Evolutionary conservation across 2,113 vertebrate species (phyloP).

Genomic region (Notiomystis cincta): DNA sequence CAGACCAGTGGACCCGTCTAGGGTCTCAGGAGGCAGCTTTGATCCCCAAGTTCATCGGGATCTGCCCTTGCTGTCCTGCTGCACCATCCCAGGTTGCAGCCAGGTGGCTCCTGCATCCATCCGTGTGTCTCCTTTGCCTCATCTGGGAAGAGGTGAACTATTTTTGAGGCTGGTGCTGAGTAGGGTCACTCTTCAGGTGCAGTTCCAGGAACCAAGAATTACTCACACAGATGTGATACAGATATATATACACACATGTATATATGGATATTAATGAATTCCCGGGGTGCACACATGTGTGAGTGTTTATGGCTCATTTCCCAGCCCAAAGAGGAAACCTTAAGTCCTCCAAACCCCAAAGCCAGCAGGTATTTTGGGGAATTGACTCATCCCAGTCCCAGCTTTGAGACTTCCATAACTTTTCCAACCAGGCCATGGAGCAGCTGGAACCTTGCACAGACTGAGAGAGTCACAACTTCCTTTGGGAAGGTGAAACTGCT

Average conservation of each 20-base stretch:
- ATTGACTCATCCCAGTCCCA: not conserved
- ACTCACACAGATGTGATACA: not conserved
- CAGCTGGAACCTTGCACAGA: not conserved
- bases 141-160: fast-evolving
- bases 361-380: not conserved
- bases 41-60: fast-evolving
- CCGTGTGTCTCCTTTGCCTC: not conserved
- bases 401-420: not conserved
- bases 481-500: fast-evolving
- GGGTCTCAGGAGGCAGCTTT: not conserved
- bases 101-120: not conserved
- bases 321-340: not conserved
- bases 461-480: not conserved
- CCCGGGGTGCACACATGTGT: fast-evolving
- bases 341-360: not conserved
- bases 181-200: not conserved
- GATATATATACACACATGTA: not conserved
- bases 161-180: not conserved
- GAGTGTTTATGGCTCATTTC: not conserved
- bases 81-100: not conserved
- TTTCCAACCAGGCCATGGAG: not conserved
- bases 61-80: not conserved
- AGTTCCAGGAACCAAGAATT: not conserved
- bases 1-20: fast-evolving
- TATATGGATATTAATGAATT: not conserved